Evolutionary conservation across 2,888 invertebrate species (phyloP), one percentile per base, ranked within the genome.

Genomic region (Ypsolopha sequella): DNA sequence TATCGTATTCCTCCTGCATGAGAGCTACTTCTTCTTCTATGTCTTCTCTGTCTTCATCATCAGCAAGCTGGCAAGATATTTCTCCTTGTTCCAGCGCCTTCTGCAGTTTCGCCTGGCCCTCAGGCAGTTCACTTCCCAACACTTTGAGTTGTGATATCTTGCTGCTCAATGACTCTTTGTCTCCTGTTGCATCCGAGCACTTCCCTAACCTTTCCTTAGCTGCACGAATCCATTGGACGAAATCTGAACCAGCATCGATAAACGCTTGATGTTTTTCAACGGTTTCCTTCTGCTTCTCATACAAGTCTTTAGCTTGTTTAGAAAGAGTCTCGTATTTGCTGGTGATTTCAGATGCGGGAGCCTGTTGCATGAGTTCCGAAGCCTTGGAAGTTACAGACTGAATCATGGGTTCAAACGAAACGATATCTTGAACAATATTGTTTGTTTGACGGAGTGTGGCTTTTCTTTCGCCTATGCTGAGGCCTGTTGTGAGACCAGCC

Each of bases 341-440:
- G 1, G 96, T 94, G 53, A 98, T 96, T 81, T 96, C 96, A 33
- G 95, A 93, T 9, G 96, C 96, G 2, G 97, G 96, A 51, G 93
- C 94, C 55, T 94, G 95, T 80, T 96, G 95, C 80, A 94, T 94
- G 61, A 97, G 87, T 80, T 96, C 96, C 62, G 95, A 95, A 56
- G 97, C 97, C 86, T 97, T 98, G 51, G 93, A 94, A 52, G 95
- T 93, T 41, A 97, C 96, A 44, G 97, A 97, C 75, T 97, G 96
- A 64, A 98, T 96, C 95, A 98, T 97, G 50, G 97, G 97, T 76
- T 98, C 97, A 80, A 97, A 96, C 51, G 97, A 95, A 59, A 96
- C 95, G 69, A 98, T 97, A 80, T 98, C 98, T 84, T 97, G 97
- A 44, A 97, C 96, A 68, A 97, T 95, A 75, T 95, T 96, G 81